Conservation (phyloP, 2,888 invertebrate genomes). For the Caenorhabditis wallacei region DNA sequence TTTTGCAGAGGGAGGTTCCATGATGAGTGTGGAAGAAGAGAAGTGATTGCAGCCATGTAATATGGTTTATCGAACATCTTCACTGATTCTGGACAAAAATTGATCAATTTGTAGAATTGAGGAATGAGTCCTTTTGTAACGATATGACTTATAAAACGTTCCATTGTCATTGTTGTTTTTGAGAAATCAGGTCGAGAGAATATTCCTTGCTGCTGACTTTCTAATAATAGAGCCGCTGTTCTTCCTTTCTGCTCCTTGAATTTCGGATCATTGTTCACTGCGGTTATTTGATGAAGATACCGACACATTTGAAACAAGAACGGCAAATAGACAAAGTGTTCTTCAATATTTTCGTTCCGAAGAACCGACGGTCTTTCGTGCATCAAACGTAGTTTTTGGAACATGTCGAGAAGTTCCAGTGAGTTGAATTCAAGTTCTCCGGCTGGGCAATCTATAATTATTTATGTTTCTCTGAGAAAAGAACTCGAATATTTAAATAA, state of each 20-base stretch:
- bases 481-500: background rate
- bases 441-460: constrained; percentile 15
- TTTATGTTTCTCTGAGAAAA: background rate
- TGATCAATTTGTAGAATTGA: constrained; percentile 1
- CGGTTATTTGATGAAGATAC: background rate
- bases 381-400: constrained; percentile 15
- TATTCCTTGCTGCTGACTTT: too few relatives aligned
- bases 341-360: background rate
- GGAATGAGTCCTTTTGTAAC: background rate
- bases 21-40: background rate
- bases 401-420: background rate
- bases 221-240: too few relatives aligned
- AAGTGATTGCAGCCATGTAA: background rate
- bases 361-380: constrained; percentile 8
- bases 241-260: too few relatives aligned
- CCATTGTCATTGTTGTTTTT: background rate
- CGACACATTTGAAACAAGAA: constrained; percentile 8
- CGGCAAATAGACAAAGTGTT: constrained; percentile 10
- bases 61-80: constrained; percentile 25
- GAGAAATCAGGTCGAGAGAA: background rate
- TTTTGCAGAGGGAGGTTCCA: constrained; percentile 4
- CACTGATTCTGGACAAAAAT: background rate
- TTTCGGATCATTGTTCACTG: background rate
- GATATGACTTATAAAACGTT: background rate
- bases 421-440: background rate